These are phyloP conservation scores for Argyrosomus regius DNA, from an alignment of 2,797 vertebrate genomes.

Conservation along the genomic window DNA sequence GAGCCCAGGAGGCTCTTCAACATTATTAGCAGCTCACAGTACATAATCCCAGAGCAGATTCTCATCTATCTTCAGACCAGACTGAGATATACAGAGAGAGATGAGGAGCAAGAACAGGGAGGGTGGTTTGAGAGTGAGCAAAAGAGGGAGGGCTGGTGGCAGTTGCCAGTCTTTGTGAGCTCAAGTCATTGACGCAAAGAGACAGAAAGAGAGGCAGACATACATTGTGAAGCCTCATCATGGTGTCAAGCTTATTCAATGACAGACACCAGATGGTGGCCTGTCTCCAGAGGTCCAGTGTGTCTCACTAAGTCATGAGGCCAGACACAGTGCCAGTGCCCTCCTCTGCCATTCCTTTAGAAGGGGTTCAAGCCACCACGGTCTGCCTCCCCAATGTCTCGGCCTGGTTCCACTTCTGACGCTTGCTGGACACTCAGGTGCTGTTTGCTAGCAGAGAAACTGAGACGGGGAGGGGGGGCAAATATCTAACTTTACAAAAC, in stretches of 20 bases:
- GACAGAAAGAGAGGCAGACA: slow-evolving; percentile 37
- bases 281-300: slow-evolving; percentile 73
- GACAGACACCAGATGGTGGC: slow-evolving; percentile 83
- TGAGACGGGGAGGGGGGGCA: neutral
- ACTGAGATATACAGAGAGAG: slow-evolving; percentile 73
- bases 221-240: slow-evolving; percentile 48
- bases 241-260: slow-evolving; percentile 53
- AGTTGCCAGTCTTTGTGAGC: slow-evolving; percentile 42
- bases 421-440: slow-evolving; percentile 60
- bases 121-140: neutral
- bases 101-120: slow-evolving; percentile 30
- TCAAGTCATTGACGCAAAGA: slow-evolving; percentile 50
- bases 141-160: slow-evolving; percentile 20
- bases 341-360: slow-evolving; percentile 78
- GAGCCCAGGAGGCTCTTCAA: slow-evolving; percentile 84
- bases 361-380: slow-evolving; percentile 66
- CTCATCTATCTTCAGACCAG: slow-evolving; percentile 79
- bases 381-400: slow-evolving; percentile 66
- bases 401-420: slow-evolving; percentile 66
- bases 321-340: slow-evolving; percentile 73
- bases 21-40: slow-evolving; percentile 88
- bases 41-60: slow-evolving; percentile 83
- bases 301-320: slow-evolving; percentile 77
- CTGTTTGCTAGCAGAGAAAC: slow-evolving; percentile 8
- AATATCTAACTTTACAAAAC: slow-evolving; percentile 11